Evolutionary conservation across 2,797 vertebrate species (phyloP), one percentile per base, ranked within the genome.

Genomic region (Gymnocypris eckloni): DNA sequence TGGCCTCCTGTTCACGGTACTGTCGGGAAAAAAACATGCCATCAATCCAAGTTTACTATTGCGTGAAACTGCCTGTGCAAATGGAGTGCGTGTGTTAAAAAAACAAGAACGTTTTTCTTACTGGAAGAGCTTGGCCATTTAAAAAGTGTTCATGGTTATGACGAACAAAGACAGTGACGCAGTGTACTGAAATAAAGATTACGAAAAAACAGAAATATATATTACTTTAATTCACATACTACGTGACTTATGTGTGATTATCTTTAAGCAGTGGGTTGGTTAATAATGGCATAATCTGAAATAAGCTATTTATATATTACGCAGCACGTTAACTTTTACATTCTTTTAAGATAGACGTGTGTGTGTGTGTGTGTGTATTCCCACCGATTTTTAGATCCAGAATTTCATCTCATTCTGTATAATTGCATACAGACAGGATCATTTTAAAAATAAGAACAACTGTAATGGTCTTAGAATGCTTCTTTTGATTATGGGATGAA

Each of bases 1-100:
- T 99, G 91, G 98, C 98, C 96, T 99, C 98, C 95, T 99, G 98
- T 96, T 99, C 98, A 94, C 98, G 97, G 96, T 99, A 99, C 98
- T 99, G 95, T 94, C 90, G 90, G 22, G 7, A 10, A 25, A 72
- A 22, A 79, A 79, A 66, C 9, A 0, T 66, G n/a, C 39, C 43
- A 70, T 52, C 12, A 64, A 39, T n/a, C 61, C 43, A n/a, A 39
- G 56, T 45, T 82, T 43, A 82, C 45, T 39, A 54, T 11, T 20
- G 69, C 1, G 1, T 59, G 25, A 82, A 84, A 77, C 48, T 45
- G 45, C 50, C 15, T 82, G 22, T 41, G 72, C 7, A 41, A 67
- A 41, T 39, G 56, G 9, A 41, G 15, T 33, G 56, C 2, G 2
- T 22, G 33, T 16, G 22, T n/a, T 83, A 73, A 33, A 71, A 56